phyloP scores from a whole-genome alignment of 2,113 vertebrate genomes.

The Alligator mississippiensis region DNA sequence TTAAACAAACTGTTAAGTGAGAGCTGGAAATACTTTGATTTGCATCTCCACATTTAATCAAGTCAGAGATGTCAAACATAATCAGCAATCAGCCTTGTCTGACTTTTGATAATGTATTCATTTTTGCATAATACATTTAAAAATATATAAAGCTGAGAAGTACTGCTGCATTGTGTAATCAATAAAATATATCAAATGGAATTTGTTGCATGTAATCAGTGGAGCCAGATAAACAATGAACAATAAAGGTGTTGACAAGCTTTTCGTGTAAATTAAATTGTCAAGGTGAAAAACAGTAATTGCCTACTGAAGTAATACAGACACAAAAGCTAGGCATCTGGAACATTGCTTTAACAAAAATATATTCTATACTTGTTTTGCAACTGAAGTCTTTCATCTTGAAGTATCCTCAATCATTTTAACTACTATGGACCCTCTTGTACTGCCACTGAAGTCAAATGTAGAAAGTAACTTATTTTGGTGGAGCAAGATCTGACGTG shows the following conservation, averaged over 20 bases:
- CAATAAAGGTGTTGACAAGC: not conserved
- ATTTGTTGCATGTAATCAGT: not conserved
- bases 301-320: not conserved
- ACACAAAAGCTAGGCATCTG: not conserved
- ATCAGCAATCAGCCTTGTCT: not conserved
- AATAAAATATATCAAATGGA: not conserved
- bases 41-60: not conserved
- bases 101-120: not conserved
- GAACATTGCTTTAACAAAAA: not conserved
- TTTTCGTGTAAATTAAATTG: not conserved
- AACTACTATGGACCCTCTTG: not conserved
- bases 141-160: not conserved
- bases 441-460: not conserved
- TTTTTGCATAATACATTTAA: not conserved
- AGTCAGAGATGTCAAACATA: fast-evolving
- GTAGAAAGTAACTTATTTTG: not conserved
- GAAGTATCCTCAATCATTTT: not conserved
- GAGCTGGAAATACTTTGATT: too few species aligned
- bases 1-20: too few species aligned
- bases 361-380: not conserved
- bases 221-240: not conserved
- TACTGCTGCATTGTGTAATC: not conserved
- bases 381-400: not conserved
- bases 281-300: not conserved
- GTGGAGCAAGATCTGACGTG: not conserved